A percentile compares a stretch with the other conserved stretches of the same genome.
phyloP scores from a whole-genome alignment of 2,797 vertebrate species.

The Karalla daura region DNA sequence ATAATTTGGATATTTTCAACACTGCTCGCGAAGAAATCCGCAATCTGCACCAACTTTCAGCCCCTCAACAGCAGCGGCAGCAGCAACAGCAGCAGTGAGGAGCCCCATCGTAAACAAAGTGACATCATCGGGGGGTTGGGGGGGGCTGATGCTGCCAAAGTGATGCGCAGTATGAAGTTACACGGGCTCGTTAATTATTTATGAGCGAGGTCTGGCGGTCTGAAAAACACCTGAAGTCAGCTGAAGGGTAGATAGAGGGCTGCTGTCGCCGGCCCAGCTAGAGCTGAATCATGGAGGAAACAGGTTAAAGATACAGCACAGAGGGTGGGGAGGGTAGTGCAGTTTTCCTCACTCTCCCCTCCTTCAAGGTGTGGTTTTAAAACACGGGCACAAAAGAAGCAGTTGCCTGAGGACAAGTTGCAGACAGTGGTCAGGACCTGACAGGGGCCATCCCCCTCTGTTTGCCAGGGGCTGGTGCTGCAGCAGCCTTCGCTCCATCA shows the following conservation, averaged over 20 bases:
- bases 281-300: conserved; percentile 16
- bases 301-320: conserved; percentile 26
- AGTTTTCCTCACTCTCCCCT: conserved; percentile 59
- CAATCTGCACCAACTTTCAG: conserved; percentile 11
- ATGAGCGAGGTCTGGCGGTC: conserved; percentile 27
- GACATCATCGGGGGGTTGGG: too few relatives aligned
- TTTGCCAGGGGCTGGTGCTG: conserved; percentile 33
- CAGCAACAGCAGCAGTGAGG: too few relatives aligned
- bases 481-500: conserved; percentile 59
- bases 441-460: conserved; percentile 55
- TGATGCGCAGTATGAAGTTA: conserved; percentile 35
- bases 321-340: not conserved
- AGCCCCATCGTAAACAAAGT: conserved; percentile 17
- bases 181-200: conserved; percentile 38
- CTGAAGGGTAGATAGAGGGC: not conserved
- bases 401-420: conserved; percentile 16
- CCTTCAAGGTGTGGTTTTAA: conserved; percentile 79
- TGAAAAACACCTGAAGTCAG: conserved; percentile 31
- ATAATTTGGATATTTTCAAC: too few relatives aligned
- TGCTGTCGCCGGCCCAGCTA: not conserved
- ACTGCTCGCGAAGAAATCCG: not conserved
- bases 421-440: conserved; percentile 49
- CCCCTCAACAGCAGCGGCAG: too few relatives aligned
- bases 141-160: conserved; percentile 17
- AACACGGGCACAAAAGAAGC: conserved; percentile 63